phyloP scores from a whole-genome alignment of 2,888 invertebrate genomes.

The Schizaphis graminum region DNA sequence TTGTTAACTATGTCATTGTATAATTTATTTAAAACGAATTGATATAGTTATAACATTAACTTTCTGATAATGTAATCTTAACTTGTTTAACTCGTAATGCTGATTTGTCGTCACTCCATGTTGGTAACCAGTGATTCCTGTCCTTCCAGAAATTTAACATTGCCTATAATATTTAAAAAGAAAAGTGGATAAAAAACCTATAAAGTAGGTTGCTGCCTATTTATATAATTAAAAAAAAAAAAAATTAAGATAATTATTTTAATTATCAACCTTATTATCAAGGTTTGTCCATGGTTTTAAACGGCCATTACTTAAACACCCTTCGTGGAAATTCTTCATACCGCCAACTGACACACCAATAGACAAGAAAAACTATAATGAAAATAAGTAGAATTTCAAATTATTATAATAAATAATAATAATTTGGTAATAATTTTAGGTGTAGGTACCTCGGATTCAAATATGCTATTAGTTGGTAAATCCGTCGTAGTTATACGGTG shows the following conservation, averaged over 20 bases:
- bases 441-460: conserved; percentile 15
- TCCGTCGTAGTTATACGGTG: not conserved
- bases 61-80: conserved; percentile 73
- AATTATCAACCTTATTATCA: conserved; percentile 73
- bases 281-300: conserved; percentile 83
- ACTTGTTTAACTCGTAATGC: conserved; percentile 76
- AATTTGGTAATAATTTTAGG: not conserved
- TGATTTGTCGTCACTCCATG: conserved; percentile 73
- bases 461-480: conserved; percentile 22
- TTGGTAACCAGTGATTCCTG: conserved; percentile 71
- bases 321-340: conserved; percentile 69
- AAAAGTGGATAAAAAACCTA: not conserved
- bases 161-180: conserved; percentile 67
- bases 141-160: conserved; percentile 73
- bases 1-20: not conserved
- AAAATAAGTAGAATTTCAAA: not conserved
- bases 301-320: conserved; percentile 66
- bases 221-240: not conserved
- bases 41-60: not conserved
- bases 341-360: conserved; percentile 69
- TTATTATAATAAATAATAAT: not conserved
- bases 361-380: conserved; percentile 69
- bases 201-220: not conserved
- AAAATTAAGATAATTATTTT: not conserved
- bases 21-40: not conserved